phyloP scores from a whole-genome alignment of 1,140 invertebrate genomes.

The Scaptodrosophila lebanonensis region DNA sequence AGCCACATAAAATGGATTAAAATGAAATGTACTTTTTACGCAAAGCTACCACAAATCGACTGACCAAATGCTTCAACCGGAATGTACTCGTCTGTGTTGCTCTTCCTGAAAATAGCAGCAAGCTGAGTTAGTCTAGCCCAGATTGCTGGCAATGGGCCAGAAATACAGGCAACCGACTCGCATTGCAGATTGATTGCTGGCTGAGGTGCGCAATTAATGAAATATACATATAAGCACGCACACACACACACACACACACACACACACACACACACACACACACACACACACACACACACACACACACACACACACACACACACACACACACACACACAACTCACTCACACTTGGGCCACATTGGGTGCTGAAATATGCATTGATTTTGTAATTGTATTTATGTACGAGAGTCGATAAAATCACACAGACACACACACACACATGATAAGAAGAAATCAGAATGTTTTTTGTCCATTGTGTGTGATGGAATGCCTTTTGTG shows the following conservation, averaged over 20 bases:
- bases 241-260: too few species aligned
- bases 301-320: too few species aligned
- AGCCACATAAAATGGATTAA: constrained; percentile 67
- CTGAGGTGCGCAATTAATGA: constrained; percentile 67
- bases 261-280: too few species aligned
- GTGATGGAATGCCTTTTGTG: too few species aligned
- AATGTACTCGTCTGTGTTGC: too few species aligned
- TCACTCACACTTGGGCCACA: too few species aligned
- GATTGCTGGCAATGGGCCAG: constrained; percentile 19
- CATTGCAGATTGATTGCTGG: constrained; percentile 63
- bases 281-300: too few species aligned
- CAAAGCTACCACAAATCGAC: constrained; percentile 29
- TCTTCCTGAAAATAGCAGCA: background rate
- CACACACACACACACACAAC: too few species aligned
- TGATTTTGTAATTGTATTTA: constrained; percentile 12
- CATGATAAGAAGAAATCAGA: too few species aligned
- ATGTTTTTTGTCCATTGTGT: too few species aligned
- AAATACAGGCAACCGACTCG: constrained; percentile 14
- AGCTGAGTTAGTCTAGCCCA: background rate
- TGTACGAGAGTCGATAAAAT: background rate
- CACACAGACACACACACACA: constrained; percentile 9
- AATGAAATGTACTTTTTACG: constrained; percentile 49
- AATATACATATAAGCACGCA: too few species aligned
- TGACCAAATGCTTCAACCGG: background rate
- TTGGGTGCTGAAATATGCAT: constrained; percentile 13